Evolutionary conservation across 2,113 vertebrate genomes (phyloP).

Genomic region (Elachura formosa): DNA sequence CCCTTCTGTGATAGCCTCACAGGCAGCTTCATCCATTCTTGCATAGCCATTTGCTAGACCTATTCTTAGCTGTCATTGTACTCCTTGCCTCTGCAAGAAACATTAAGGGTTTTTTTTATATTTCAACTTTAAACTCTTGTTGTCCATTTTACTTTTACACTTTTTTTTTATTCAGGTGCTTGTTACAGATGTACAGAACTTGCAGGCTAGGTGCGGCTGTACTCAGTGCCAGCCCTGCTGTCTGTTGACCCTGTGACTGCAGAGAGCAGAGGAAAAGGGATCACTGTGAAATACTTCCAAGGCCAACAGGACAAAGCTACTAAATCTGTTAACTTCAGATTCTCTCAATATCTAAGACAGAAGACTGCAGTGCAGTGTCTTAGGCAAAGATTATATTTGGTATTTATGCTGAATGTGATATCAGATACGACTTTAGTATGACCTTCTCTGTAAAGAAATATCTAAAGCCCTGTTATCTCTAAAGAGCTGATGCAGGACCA

Average conservation of each 20-base stretch:
- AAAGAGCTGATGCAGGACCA: neutral
- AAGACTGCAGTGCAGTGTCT: neutral
- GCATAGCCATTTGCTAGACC: accelerated
- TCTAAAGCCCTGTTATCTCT: neutral
- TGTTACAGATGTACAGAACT: accelerated
- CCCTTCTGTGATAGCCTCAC: neutral
- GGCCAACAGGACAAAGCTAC: neutral
- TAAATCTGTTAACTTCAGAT: neutral
- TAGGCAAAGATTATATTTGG: neutral
- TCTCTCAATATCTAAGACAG: neutral
- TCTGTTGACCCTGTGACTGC: neutral
- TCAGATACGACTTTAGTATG: neutral
- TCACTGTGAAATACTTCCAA: neutral
- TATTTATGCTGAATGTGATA: neutral
- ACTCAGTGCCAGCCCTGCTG: neutral
- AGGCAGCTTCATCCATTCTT: neutral
- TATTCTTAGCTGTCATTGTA: neutral
- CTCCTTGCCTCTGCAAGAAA: neutral
- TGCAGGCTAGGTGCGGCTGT: neutral
- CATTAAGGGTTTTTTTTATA: neutral
- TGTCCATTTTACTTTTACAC: neutral
- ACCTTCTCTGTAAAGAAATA: neutral
- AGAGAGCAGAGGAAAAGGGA: neutral
- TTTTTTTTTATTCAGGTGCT: neutral
- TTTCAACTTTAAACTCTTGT: neutral